These are phyloP conservation scores for Cinclus cinclus DNA, from an alignment of 2,113 vertebrate genomes.

Conservation along the genomic window DNA sequence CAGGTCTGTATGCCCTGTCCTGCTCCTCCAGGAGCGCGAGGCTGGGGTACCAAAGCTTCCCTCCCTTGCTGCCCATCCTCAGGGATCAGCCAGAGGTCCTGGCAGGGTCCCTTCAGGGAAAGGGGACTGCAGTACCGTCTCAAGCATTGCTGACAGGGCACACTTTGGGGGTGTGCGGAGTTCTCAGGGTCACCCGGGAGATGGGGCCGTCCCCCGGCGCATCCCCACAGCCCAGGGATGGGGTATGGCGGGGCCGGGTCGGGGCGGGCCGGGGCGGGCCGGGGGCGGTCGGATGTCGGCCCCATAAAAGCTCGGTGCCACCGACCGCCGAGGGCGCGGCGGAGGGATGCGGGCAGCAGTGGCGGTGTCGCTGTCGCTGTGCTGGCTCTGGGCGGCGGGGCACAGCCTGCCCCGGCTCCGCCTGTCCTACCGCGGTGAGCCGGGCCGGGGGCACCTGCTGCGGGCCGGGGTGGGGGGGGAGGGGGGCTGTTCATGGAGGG, in stretches of 20 bases:
- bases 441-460: neutral
- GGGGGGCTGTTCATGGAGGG: too few species aligned
- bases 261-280: conserved; percentile 5
- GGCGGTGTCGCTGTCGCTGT: neutral
- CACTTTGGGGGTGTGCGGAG: neutral
- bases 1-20: neutral
- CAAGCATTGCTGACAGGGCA: too few species aligned
- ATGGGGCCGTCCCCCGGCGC: neutral
- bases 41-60: neutral
- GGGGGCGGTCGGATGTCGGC: neutral
- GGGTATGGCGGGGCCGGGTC: neutral
- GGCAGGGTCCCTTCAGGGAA: neutral
- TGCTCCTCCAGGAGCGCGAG: neutral
- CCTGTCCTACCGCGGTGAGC: conserved; percentile 72
- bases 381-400: conserved; percentile 52
- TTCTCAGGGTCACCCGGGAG: too few species aligned
- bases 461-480: too few species aligned
- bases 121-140: too few species aligned
- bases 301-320: neutral
- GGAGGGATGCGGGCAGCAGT: neutral
- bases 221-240: neutral
- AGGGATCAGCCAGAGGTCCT: neutral
- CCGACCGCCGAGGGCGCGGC: neutral
- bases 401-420: conserved; percentile 65
- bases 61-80: neutral